Evolutionary conservation across 2,888 invertebrate genomes (phyloP).

Genomic region (Aporophyla nigra): DNA sequence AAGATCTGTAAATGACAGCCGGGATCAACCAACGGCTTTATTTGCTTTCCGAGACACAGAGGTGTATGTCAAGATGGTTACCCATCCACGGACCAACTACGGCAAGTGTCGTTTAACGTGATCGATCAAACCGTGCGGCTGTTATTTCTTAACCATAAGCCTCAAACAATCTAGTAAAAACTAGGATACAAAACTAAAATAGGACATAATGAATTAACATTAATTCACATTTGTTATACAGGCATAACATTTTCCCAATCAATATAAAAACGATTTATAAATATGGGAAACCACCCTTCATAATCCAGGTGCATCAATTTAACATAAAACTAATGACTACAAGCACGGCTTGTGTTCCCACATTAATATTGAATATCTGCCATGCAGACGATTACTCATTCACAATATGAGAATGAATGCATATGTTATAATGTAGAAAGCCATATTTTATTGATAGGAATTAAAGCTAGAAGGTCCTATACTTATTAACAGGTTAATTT

Average conservation of each 20-base stretch:
- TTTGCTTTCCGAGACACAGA: too few relatives aligned
- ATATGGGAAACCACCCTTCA: slow-evolving; percentile 16
- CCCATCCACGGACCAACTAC: too few relatives aligned
- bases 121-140: too few relatives aligned
- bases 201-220: not conserved
- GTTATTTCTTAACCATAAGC: too few relatives aligned
- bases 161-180: too few relatives aligned
- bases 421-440: slow-evolving; percentile 38
- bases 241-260: slow-evolving; percentile 31
- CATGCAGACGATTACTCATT: slow-evolving; percentile 35
- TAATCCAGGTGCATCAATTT: slow-evolving; percentile 51
- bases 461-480: not conserved
- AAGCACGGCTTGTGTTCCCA: slow-evolving; percentile 47
- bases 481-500: not conserved
- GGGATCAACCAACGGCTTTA: too few relatives aligned
- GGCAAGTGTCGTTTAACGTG: too few relatives aligned
- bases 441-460: slow-evolving; percentile 18
- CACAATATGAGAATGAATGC: slow-evolving; percentile 52
- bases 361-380: slow-evolving; percentile 53
- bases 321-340: slow-evolving; percentile 44
- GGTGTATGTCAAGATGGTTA: too few relatives aligned
- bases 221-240: not conserved
- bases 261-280: slow-evolving; percentile 44
- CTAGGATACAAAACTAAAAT: too few relatives aligned
- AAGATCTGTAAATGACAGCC: too few relatives aligned